Evolutionary conservation across 2,113 vertebrate species (phyloP).

Genomic region (Mastomys natalensis): DNA sequence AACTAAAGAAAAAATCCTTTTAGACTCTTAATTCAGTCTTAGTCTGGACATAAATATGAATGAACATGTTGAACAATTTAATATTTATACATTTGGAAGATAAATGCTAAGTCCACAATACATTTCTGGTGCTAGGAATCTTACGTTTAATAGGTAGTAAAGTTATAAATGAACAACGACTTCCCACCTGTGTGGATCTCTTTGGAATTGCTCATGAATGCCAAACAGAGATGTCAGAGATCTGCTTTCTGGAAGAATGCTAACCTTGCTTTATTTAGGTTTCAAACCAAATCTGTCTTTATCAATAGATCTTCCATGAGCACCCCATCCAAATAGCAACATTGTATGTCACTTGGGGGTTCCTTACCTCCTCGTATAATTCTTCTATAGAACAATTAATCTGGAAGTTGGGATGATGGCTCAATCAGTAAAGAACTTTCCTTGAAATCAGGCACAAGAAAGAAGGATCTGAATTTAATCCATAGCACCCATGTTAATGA

Average conservation of each 20-base stretch:
- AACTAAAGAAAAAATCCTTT: constrained; percentile 29
- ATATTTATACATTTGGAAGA: constrained; percentile 44
- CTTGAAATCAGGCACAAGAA: background rate
- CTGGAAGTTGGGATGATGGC: background rate
- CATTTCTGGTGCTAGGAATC: background rate
- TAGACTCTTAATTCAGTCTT: background rate
- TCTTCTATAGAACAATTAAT: background rate
- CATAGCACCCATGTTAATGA: background rate
- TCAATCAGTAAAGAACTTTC: background rate
- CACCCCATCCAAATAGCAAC: too few species aligned
- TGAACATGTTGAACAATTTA: background rate
- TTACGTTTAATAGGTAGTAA: background rate
- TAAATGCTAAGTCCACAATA: background rate
- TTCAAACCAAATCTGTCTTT: background rate
- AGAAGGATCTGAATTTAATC: background rate
- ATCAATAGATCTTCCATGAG: background rate
- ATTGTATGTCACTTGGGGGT: background rate
- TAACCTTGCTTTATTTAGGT: background rate
- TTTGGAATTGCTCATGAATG: background rate
- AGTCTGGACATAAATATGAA: background rate
- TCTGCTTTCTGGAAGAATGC: background rate
- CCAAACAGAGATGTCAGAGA: background rate
- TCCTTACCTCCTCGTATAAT: background rate
- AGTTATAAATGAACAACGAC: background rate
- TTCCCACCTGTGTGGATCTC: background rate